Evolutionary conservation across 2,113 vertebrate species (phyloP), one percentile per base, ranked within the genome.

Genomic region (Gadus chalcogrammus): DNA sequence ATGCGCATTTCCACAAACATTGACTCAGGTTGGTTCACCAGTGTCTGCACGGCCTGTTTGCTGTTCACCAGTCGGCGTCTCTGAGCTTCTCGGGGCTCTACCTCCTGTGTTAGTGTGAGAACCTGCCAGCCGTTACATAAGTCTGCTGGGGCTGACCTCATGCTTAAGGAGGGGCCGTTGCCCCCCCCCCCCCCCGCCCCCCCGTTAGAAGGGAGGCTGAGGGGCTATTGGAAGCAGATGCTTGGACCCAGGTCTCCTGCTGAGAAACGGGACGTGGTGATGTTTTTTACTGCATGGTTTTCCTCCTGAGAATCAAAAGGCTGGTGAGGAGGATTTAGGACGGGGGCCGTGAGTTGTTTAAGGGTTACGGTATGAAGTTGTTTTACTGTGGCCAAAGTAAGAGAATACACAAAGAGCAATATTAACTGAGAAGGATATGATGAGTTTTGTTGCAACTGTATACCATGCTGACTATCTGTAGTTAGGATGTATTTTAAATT

Each of bases 211-310:
- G 71, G 75, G 72, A 72, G 35, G 27, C 56, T 48, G 38, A 31
- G 61, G 53, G 56, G 8, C 67, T 75, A 84, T 83, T 89, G 79
- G 76, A 87, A 84, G 76, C 81, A 87, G 84, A 86, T 87, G 81
- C 67, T 79, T 52, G 12, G 11, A 61, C 71, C 62, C 62, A 65
- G 42, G 61, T 76, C 56, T 65, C 64, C 67, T 73, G 55, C 9
- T 62, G 68, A 48, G 76, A 69, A 28, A 73, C 75, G 7, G 22
- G 60, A 61, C 42, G 16, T 75, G 59, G 18, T 70, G 55, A 16
- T 56, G 55, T 56, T 56, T 8, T 56, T 56, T 48, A 53, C 60
- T 60, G 74, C 67, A 71, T 13, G 5, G 58, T 56, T 38, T 31
- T 35, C 71, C 79, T 85, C 79, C 82, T 81, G 79, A 61, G 17